These are phyloP conservation scores for Paratilapia polleni DNA, from an alignment of 2,113 vertebrate species.

Conservation along the genomic window DNA sequence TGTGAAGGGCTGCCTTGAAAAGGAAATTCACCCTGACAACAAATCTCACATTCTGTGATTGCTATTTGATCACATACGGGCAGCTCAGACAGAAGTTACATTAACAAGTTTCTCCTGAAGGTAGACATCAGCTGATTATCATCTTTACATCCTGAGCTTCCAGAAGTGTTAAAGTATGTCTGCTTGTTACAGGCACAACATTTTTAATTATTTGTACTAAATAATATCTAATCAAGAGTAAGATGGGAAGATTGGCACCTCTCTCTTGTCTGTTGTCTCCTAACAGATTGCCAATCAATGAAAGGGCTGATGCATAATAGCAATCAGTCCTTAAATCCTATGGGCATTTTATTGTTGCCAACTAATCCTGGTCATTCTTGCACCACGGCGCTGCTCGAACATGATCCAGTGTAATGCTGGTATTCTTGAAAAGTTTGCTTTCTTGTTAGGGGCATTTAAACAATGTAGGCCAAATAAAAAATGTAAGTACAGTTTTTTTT, in stretches of 20 bases:
- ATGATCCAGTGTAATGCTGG: fast-evolving
- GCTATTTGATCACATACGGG: not conserved
- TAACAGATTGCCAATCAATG: not conserved
- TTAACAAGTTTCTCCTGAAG: not conserved
- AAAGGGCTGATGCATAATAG: not conserved
- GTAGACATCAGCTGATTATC: not conserved
- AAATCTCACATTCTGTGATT: not conserved
- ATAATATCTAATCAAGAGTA: not conserved
- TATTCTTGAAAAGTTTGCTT: not conserved
- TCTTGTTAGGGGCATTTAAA: fast-evolving
- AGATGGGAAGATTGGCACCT: not conserved
- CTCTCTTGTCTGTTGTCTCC: not conserved
- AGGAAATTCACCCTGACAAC: slow-evolving; percentile 25
- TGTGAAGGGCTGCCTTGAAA: not conserved
- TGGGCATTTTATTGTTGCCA: not conserved
- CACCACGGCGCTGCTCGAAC: not conserved
- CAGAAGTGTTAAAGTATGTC: not conserved
- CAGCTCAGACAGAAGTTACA: not conserved
- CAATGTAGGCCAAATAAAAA: not conserved
- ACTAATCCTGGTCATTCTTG: not conserved
- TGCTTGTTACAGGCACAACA: not conserved
- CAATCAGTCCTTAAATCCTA: not conserved
- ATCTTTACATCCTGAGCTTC: not conserved
- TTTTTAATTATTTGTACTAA: not conserved
- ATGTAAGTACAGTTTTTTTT: not conserved